Conservation (phyloP, 53 echinoderm and acorn worm species). For the Antedon mediterranea region DNA sequence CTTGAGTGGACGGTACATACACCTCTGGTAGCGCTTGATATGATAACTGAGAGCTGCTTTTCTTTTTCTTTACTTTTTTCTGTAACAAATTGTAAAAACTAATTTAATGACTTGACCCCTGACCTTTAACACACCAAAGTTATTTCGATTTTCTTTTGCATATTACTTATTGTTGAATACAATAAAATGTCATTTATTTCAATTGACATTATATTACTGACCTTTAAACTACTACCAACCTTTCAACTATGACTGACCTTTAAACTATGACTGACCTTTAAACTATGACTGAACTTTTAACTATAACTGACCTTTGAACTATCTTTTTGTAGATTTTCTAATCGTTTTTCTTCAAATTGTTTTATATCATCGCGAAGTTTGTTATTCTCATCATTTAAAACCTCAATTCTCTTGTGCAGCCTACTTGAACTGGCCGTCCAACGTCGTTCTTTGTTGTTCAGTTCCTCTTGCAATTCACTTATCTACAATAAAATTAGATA, state of each 20-base stretch:
- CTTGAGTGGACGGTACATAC: not conserved
- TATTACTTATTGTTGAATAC: too few relatives aligned
- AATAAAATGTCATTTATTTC: too few relatives aligned
- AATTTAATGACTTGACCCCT: too few relatives aligned
- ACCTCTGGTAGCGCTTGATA: not conserved
- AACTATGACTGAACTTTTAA: too few relatives aligned
- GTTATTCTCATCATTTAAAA: constrained; percentile 50
- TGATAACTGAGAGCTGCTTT: not conserved
- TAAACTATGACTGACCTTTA: too few relatives aligned
- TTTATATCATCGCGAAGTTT: constrained; percentile 56
- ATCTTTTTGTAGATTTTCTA: constrained; percentile 45
- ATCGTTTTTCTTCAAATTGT: constrained; percentile 30
- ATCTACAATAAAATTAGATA: constrained; percentile 19
- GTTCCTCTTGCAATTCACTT: constrained; percentile 65
- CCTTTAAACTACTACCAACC: too few relatives aligned
- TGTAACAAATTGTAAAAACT: not conserved
- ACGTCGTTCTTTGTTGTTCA: constrained; percentile 62
- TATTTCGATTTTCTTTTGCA: too few relatives aligned
- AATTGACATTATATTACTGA: too few relatives aligned
- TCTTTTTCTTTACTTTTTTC: not conserved
- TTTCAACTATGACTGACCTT: too few relatives aligned
- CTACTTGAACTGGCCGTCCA: constrained; percentile 62
- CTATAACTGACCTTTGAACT: constrained; percentile 1
- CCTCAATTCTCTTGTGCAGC: constrained; percentile 43
- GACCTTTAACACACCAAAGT: too few relatives aligned